A percentile compares a stretch with the other conserved stretches of the same genome.
Conservation (phyloP, 1,140 invertebrate genomes). For the Ceratina japonica region DNA sequence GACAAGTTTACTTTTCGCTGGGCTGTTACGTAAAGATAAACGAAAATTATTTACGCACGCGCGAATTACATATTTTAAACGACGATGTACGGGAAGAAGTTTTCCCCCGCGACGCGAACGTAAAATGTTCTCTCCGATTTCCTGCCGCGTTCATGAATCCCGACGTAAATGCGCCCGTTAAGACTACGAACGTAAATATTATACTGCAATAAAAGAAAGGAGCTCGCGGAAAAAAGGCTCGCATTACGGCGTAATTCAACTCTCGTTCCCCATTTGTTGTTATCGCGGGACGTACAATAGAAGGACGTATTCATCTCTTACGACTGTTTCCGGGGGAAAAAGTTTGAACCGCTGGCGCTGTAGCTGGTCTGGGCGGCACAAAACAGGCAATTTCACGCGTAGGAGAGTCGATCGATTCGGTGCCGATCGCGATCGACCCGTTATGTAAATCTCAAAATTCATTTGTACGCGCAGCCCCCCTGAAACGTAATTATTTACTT, state of each 20-base stretch:
- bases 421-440: neutral
- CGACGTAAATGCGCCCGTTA: constrained; percentile 25
- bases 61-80: constrained; percentile 15
- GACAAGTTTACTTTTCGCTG: neutral
- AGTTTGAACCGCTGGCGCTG: neutral
- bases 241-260: constrained; percentile 10
- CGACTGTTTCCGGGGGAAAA: neutral
- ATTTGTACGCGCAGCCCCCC: neutral
- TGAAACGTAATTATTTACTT: constrained; percentile 32
- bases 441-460: constrained; percentile 28
- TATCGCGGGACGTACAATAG: constrained; percentile 4
- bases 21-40: constrained; percentile 7
- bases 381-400: neutral
- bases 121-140: constrained; percentile 22
- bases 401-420: neutral
- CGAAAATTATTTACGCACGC: constrained; percentile 21
- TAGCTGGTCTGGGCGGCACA: no score
- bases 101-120: constrained; percentile 8
- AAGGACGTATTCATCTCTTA: neutral
- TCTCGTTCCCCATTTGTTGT: constrained; percentile 13
- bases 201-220: constrained; percentile 17
- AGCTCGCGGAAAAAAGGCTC: neutral
- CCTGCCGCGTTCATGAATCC: constrained; percentile 25
- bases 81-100: constrained; percentile 11
- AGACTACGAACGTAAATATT: constrained; percentile 30